A percentile compares a stretch with the other conserved stretches of the same genome.
Evolutionary conservation across 2,797 vertebrate species (phyloP).

Genomic region (Falco naumanni): DNA sequence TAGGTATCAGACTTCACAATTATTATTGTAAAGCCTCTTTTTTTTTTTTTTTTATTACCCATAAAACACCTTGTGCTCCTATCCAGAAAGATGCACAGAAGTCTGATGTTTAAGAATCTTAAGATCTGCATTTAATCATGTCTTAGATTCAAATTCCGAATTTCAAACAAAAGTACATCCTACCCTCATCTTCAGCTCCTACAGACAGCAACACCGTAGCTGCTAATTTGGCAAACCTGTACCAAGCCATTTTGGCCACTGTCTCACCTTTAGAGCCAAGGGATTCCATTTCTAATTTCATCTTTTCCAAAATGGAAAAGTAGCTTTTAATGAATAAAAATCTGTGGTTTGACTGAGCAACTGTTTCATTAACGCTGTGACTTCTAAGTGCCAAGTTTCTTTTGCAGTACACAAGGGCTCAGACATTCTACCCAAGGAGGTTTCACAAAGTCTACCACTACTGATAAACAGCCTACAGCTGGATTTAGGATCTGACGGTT

Average conservation of each 20-base stretch:
- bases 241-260: not conserved
- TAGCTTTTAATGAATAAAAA: not conserved
- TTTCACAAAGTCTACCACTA: not conserved
- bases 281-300: not conserved
- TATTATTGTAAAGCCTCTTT: not conserved
- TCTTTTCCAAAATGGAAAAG: not conserved
- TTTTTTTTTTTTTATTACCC: not conserved
- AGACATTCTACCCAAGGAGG: not conserved
- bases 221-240: not conserved
- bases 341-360: not conserved
- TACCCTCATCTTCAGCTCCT: not conserved
- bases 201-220: not conserved
- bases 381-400: not conserved
- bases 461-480: constrained; percentile 25
- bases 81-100: not conserved
- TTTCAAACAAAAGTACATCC: not conserved
- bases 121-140: not conserved
- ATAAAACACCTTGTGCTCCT: not conserved
- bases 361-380: not conserved
- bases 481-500: constrained; percentile 27
- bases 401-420: not conserved
- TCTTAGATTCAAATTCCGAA: not conserved
- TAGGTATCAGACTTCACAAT: not conserved
- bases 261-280: not conserved
- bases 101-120: not conserved